Conservation (phyloP, 2,888 invertebrate genomes). For the Pyrgus malvae region DNA sequence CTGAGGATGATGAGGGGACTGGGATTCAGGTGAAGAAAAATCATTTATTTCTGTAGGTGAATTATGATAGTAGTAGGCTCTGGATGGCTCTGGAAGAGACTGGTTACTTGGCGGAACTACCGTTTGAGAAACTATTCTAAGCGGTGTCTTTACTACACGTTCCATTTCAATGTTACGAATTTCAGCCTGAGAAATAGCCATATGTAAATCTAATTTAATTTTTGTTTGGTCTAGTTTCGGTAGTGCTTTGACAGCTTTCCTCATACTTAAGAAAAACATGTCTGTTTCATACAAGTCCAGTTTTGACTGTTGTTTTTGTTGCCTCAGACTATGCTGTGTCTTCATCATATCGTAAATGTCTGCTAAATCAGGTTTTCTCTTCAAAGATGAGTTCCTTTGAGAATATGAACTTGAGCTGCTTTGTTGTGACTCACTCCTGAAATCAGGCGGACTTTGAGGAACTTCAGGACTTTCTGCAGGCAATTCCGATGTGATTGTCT, state of each 20-base stretch:
- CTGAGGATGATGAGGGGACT: too few relatives aligned
- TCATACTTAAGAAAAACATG: constrained; percentile 40
- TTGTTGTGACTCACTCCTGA: too few relatives aligned
- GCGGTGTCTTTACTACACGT: too few relatives aligned
- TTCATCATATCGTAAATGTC: constrained; percentile 37
- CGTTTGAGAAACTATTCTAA: too few relatives aligned
- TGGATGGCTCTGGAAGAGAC: too few relatives aligned
- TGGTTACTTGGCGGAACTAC: too few relatives aligned
- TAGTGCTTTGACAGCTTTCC: constrained; percentile 37
- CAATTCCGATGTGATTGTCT: not conserved
- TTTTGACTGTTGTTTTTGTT: constrained; percentile 26
- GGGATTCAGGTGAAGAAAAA: too few relatives aligned
- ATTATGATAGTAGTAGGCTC: too few relatives aligned
- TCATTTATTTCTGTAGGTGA: too few relatives aligned
- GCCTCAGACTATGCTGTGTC: constrained; percentile 32
- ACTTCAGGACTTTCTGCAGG: not conserved
- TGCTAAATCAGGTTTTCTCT: not conserved
- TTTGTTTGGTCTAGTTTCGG: constrained; percentile 39
- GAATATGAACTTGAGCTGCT: too few relatives aligned
- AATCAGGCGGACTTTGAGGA: too few relatives aligned
- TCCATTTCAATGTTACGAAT: constrained; percentile 28
- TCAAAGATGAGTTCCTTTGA: too few relatives aligned
- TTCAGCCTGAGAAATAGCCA: constrained; percentile 37
- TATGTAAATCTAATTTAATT: constrained; percentile 40
- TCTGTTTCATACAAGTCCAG: constrained; percentile 39